Evolutionary conservation across 30 jellyfish, hydroid and myxozoan species (phyloP), one percentile per base, ranked within the genome.

Genomic region (Cassiopea xamachana): DNA sequence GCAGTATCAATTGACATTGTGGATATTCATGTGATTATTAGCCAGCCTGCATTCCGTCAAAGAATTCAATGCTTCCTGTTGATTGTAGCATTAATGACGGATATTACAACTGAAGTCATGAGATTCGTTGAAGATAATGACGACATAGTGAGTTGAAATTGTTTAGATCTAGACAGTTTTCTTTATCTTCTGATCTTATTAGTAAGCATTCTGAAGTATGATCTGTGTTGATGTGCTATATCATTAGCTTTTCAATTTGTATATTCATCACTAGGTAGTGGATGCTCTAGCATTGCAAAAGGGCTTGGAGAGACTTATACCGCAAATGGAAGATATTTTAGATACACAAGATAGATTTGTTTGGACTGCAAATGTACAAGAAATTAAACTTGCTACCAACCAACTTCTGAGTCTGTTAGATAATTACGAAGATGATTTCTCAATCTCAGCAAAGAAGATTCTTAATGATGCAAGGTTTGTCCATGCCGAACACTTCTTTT

Each of bases 301-400:
- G 75, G 62, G 79, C 46, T 74, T 90, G 92, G 39, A 48, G 5
- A 19, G 12, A 0, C 84, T 90, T 60, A 27, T 15, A 1, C 97
- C 92, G 59, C 48, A 6, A 7, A 17, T 46, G 1, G 92, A 81
- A 64, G 73, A 70, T 19, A 46, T 90, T 48, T 15, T 71, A 18
- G 84, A 82, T 19, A 78, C 82, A 68, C 97, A 81, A 50, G 5
- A 16, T 46, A 69, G 89, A 9, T 90, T 79, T 61, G 27, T 14
- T 51, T 90, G 97, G 97, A 67, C 86, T 59, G 19, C 60, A 13
- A 79, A 75, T 1, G 73, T 90, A 7, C 86, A 90, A 18, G 90
- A 83, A 51, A 83, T 90, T 46, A 90, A 81, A 73, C 73, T 80
- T 59, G 83, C 81, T 51, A 75, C 92, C 5, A 44, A 82, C 16